Evolutionary conservation across 2,888 invertebrate species (phyloP), one percentile per base, ranked within the genome.

Genomic region (Drosophila percnosoma): DNA sequence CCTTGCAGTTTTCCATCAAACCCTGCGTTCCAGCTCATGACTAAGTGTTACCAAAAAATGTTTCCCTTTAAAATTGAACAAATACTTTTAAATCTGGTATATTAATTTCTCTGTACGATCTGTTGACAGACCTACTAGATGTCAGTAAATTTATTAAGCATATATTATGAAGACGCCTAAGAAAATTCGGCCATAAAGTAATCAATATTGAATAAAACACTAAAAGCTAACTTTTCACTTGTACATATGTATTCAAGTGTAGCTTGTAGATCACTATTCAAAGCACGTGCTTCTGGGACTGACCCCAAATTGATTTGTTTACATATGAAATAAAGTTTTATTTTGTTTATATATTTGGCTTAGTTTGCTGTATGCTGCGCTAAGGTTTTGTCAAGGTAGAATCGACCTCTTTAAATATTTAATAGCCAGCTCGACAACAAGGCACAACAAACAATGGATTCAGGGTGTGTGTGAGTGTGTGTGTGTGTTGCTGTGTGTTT

Each of bases 401-500:
- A 40, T 51, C 45, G 53, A 68, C 13, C 64, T 68, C 69, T 71
- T 85, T 83, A 85, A 84, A 85, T 73, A 77, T 87, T 77, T 76
- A 75, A 74, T 63, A 71, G 59, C 57, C 61, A 60, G 55, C 51
- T 65, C 38, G 42, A 62, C 73, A 52, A 62, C 65, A 83, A 66
- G 53, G 51, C 60, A 68, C 63, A 66, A 53, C 60, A 64, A 34
- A 55, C 38, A 64, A 64, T 45, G 49, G 38, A 33, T 10, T 60
- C 45, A 27, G 21, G n/a, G 15, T 24, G 36, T 36, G 51, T 42
- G 33, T 62, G 82, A 71, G 29, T 29, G 82, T 73, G 29, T n/a
- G 38, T 42, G 33, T 62, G 82, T 73, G 29, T 29, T 33, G 21
- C 10, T 33, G 48, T 24, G 7, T 51, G 34, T 11, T 42, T 49